Evolutionary conservation across 1,140 invertebrate genomes (phyloP).

Genomic region (Drosophila lini): DNA sequence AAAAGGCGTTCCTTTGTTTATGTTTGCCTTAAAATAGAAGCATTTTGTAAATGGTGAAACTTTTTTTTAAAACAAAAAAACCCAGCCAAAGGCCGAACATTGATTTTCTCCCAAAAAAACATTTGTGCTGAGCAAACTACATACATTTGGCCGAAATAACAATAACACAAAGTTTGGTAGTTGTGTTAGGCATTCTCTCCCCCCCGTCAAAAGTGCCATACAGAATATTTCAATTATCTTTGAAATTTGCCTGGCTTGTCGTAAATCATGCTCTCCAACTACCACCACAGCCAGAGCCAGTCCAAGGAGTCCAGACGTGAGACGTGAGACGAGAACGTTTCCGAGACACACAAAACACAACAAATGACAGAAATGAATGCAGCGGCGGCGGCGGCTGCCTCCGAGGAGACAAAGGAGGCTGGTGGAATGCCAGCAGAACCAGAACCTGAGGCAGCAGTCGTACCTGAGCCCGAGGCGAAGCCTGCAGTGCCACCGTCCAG

Average conservation of each 20-base stretch:
- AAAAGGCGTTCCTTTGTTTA: constrained; percentile 9
- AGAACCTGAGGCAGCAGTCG: neutral
- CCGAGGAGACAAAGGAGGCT: constrained; percentile 42
- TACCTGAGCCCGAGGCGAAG: constrained; percentile 3
- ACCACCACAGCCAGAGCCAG: constrained; percentile 13
- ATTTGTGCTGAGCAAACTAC: constrained; percentile 14
- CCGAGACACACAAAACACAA: constrained; percentile 13
- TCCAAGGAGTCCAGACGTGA: constrained; percentile 24
- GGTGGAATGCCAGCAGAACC: constrained; percentile 3
- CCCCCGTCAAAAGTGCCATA: constrained; percentile 1
- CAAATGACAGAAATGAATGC: constrained; percentile 63
- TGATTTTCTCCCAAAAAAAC: constrained; percentile 11
- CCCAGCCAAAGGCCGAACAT: constrained; percentile 12
- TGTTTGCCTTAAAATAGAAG: constrained; percentile 4
- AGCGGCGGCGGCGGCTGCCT: constrained; percentile 28
- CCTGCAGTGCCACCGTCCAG: constrained; percentile 44
- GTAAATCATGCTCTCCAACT: constrained; percentile 34
- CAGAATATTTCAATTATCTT: constrained; percentile 55
- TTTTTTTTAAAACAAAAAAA: constrained; percentile 17
- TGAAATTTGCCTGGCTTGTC: constrained; percentile 49
- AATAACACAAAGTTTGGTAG: constrained; percentile 25
- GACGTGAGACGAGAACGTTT: constrained; percentile 27
- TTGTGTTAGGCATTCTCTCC: constrained; percentile 6
- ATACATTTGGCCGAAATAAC: constrained; percentile 9
- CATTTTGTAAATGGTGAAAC: constrained; percentile 21